Base-by-base conservation (phyloP, 2,113 vertebrate species). In the Anhinga rufa region DNA sequence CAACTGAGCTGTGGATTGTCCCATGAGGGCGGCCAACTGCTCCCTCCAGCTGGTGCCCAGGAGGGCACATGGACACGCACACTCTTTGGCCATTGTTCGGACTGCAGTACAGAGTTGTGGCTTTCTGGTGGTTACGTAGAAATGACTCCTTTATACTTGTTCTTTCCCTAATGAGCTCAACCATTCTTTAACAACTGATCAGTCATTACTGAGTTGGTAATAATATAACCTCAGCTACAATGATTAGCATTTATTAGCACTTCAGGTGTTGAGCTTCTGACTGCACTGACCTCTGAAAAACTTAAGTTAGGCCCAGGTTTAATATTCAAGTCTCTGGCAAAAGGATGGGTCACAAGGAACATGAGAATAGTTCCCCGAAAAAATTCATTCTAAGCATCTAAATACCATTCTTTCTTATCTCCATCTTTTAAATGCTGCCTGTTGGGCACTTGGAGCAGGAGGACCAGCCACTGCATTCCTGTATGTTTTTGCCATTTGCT, bases 21-120 rank as follows among this genome's bases (percentile, higher is more conserved):
- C 12, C 3, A 0, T 24, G 42, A 64, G 29, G 9, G 54, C 26
- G 16, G n/a, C 24, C 0, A 0, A 19, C 42, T 40, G 72, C 36
- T 76, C 31, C 38, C 24, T 44, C n/a, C 38, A 31, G 15, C 29
- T 58, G 32, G 28, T 42, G 34, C 29, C 64, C 38, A 48, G 34
- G 17, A 71, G 61, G n/a, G 4, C 52, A 66, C 1, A 0, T 9
- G 24, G 42, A 10, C 16, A 24, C 57, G 24, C 14, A 25, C 4
- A 2, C 9, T 57, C 66, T 57, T 51, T 48, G 42, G 25, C 31
- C 46, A 14, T 12, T 17, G 11, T 42, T 78, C 2, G 1, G 36
- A 40, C 40, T 52, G 46, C 48, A 49, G 62, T 16, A 40, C 22
- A 69, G 48, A 57, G 12, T 18, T 62, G n/a, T 49, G 14, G 5